These are phyloP conservation scores for Bombus cullumanus DNA, from an alignment of 1,140 invertebrate genomes.

Conservation along the genomic window DNA sequence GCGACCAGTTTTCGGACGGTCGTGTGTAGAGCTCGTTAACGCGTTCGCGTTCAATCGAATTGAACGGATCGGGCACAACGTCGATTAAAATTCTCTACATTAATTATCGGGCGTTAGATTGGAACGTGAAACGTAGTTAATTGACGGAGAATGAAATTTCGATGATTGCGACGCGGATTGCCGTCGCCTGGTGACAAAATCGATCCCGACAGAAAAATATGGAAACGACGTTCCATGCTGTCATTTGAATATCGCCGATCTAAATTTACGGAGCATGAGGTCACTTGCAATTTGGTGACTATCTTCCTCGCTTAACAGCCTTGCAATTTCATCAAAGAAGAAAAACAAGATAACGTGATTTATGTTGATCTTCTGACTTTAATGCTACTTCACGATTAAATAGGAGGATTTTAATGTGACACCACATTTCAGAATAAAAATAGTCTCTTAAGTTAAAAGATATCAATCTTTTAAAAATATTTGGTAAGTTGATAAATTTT, in stretches of 20 bases:
- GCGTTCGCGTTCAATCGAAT: slow-evolving; percentile 36
- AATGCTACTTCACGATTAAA: too few species aligned
- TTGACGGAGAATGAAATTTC: slow-evolving; percentile 36
- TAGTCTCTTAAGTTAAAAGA: too few species aligned
- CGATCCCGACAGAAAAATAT: slow-evolving; percentile 3
- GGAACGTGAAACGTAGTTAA: slow-evolving; percentile 41
- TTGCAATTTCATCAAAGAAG: too few species aligned
- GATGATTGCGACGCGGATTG: slow-evolving; percentile 21
- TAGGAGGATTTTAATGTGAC: too few species aligned
- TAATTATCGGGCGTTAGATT: slow-evolving; percentile 51
- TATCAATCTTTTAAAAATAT: too few species aligned
- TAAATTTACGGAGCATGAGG: background rate
- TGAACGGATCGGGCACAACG: slow-evolving; percentile 10
- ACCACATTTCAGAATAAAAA: too few species aligned
- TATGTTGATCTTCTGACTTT: too few species aligned
- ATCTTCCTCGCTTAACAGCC: background rate
- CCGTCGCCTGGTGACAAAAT: background rate
- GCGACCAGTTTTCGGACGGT: background rate
- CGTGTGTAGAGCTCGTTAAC: slow-evolving; percentile 29
- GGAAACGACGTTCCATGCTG: background rate
- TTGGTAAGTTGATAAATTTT: too few species aligned
- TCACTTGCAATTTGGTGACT: background rate
- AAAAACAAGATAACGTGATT: too few species aligned
- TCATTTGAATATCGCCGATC: slow-evolving; percentile 8
- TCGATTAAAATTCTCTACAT: slow-evolving; percentile 53